Percentiles rank a stretch among this genome's conserved stretches.
Evolutionary conservation across 2,113 vertebrate genomes (phyloP).

Genomic region (Onychorhynchus coronatus): DNA sequence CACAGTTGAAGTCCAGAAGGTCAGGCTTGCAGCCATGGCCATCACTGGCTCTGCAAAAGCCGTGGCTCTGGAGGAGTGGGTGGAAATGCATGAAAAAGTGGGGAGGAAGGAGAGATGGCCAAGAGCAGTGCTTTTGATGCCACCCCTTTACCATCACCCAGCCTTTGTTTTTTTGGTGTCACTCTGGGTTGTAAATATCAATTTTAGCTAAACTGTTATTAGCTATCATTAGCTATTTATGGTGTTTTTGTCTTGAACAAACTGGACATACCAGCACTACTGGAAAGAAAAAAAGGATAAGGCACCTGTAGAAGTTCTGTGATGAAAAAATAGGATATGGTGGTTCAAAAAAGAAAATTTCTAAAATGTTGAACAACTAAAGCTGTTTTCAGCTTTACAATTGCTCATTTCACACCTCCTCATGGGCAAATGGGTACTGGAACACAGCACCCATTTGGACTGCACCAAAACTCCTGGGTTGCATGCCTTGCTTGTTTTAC

Average conservation of each 20-base stretch:
- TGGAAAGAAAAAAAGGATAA: background rate
- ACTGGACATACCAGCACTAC: background rate
- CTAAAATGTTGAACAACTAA: background rate
- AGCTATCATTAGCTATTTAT: background rate
- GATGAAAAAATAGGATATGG: background rate
- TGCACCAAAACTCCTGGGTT: background rate
- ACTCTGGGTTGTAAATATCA: background rate
- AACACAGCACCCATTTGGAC: background rate
- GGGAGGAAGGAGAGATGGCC: background rate
- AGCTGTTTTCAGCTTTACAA: background rate
- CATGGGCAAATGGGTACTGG: background rate
- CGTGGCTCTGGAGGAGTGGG: accelerated
- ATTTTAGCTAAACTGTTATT: background rate
- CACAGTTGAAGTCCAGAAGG: accelerated
- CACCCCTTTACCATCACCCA: background rate
- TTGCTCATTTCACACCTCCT: background rate
- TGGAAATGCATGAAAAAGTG: accelerated
- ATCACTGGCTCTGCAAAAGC: background rate
- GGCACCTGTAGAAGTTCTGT: background rate
- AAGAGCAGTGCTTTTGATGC: background rate
- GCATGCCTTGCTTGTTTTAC: background rate
- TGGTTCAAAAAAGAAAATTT: background rate
- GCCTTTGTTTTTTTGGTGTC: background rate
- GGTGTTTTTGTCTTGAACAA: background rate
- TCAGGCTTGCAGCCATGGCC: background rate